These are phyloP conservation scores for Peromyscus attwateri DNA, from an alignment of 2,797 vertebrate genomes.

Conservation along the genomic window DNA sequence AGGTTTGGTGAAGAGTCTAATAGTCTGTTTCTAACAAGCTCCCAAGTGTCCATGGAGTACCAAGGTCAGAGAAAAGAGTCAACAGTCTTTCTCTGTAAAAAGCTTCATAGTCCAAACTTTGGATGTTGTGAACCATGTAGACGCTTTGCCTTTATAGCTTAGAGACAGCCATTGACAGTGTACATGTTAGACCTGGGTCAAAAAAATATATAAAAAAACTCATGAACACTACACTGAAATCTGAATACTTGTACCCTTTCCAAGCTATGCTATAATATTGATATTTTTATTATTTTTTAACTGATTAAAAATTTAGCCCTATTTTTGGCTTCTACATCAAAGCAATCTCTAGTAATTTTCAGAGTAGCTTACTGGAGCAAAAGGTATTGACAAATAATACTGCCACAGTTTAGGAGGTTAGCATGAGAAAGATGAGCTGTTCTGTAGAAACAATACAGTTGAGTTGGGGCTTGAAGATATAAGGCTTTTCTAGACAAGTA, in stretches of 20 bases:
- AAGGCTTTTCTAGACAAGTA: conserved; percentile 17
- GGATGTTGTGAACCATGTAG: neutral
- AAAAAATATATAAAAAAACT: neutral
- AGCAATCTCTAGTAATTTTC: neutral
- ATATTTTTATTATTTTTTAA: conserved; percentile 9
- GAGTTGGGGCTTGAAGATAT: conserved; percentile 43
- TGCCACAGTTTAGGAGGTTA: neutral
- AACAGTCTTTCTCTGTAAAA: conserved; percentile 1
- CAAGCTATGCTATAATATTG: neutral
- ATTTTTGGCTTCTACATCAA: neutral
- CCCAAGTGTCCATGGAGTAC: neutral
- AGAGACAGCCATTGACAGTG: neutral
- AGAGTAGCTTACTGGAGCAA: neutral
- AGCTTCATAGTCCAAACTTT: neutral
- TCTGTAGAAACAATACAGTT: neutral
- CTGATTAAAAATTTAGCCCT: neutral
- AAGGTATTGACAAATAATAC: neutral
- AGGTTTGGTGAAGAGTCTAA: neutral
- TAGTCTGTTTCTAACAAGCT: conserved; percentile 33
- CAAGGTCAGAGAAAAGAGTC: neutral
- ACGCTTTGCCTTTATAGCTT: conserved; percentile 2
- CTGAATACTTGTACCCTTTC: conserved; percentile 18
- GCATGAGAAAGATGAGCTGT: neutral
- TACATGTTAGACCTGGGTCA: neutral
- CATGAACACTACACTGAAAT: neutral